These are phyloP conservation scores for Chamaea fasciata DNA, from an alignment of 2,113 vertebrate species.

Conservation along the genomic window DNA sequence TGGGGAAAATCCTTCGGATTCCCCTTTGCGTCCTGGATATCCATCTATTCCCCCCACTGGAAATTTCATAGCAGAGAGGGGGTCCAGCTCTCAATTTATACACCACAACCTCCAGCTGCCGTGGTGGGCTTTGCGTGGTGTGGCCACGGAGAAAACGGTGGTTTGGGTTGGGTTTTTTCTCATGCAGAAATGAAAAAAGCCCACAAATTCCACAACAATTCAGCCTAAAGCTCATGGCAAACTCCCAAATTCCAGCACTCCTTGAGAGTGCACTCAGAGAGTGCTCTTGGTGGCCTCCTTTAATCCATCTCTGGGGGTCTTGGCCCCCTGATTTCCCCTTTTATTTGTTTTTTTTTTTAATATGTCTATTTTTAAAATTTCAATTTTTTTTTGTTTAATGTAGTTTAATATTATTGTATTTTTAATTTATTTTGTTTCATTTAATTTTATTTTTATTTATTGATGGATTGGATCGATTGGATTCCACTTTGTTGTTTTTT, in stretches of 20 bases:
- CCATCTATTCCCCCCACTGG: background rate
- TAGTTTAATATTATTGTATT: background rate
- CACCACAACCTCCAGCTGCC: background rate
- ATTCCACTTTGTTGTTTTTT: fast-evolving
- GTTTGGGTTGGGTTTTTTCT: background rate
- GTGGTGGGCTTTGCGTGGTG: fast-evolving
- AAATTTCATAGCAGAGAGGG: background rate
- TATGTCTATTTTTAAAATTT: background rate
- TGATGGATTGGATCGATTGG: fast-evolving
- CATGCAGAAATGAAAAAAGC: background rate
- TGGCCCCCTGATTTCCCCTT: background rate
- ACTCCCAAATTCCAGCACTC: fast-evolving
- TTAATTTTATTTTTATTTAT: too few species aligned
- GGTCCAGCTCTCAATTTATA: background rate
- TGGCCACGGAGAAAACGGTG: fast-evolving
- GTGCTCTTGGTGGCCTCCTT: background rate
- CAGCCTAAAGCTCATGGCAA: background rate
- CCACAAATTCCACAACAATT: background rate
- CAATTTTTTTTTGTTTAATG: background rate
- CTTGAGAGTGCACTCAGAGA: fast-evolving
- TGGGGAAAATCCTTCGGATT: background rate
- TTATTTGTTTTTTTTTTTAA: background rate
- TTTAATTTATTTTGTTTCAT: too few species aligned
- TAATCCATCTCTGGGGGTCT: too few species aligned
- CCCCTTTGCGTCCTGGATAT: background rate